Percentiles rank a stretch among this genome's conserved stretches.
These are phyloP conservation scores for Diabrotica balteata DNA, from an alignment of 2,888 invertebrate species.

Conservation along the genomic window DNA sequence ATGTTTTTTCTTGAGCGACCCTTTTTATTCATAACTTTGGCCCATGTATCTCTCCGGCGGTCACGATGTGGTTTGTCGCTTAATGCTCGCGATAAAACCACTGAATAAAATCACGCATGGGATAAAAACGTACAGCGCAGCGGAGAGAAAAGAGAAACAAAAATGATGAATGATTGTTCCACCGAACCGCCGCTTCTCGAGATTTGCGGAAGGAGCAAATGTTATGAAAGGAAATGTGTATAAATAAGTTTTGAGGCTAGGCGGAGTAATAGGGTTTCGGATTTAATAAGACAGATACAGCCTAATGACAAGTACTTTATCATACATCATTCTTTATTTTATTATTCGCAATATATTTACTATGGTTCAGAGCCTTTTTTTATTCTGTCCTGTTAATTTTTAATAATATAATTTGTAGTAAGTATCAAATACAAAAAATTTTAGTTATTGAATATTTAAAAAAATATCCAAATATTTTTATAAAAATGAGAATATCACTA, in stretches of 20 bases:
- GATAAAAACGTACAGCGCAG: background rate
- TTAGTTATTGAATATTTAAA: too few relatives aligned
- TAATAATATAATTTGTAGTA: too few relatives aligned
- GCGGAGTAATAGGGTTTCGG: background rate
- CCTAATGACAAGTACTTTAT: too few relatives aligned
- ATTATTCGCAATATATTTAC: background rate
- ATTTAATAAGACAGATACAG: too few relatives aligned
- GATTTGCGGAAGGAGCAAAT: background rate
- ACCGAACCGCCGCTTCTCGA: background rate
- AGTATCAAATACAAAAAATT: too few relatives aligned
- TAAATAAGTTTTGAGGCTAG: background rate
- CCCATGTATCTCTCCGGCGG: background rate
- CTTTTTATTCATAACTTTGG: background rate
- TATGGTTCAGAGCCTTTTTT: too few relatives aligned
- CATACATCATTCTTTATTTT: background rate
- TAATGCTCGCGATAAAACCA: background rate
- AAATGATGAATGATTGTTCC: conserved; percentile 1
- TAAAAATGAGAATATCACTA: too few relatives aligned
- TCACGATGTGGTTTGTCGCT: background rate
- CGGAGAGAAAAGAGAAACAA: background rate
- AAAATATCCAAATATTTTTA: too few relatives aligned
- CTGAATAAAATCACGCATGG: background rate
- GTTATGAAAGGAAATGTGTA: background rate
- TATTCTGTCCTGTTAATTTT: too few relatives aligned
- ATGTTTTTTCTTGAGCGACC: background rate